Evolutionary conservation across 2,888 invertebrate species (phyloP), one percentile per base, ranked within the genome.

Genomic region (Matsumyia berberina): DNA sequence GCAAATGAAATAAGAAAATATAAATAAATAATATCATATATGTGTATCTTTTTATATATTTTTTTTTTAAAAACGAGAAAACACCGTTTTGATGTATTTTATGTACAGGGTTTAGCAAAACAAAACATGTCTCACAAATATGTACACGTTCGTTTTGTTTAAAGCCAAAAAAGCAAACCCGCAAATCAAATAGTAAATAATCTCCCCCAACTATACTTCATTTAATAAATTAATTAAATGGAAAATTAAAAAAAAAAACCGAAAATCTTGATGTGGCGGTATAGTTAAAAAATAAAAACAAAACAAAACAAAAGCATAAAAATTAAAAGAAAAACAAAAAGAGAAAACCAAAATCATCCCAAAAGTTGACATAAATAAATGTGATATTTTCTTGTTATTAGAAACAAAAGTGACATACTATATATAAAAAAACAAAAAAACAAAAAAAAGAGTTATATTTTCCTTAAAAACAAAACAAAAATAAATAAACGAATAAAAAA

Each of bases 331-430:
- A 53, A 39, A 57, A 15, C 19, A 67, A 67, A 42, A 24, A 33
- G 17, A 29, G 42, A 73, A 53, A 39, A 57, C 31, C 19, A 67
- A 67, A 77, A 77, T 77, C 60, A 82, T 72, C 82, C 62, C 83
- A 55, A 69, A 78, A 73, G 62, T 79, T 78, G 73, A 79, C 79
- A 83, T 73, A 78, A 73, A 67, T 83, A 62, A 78, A 73, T 79
- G 83, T 83, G 83, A 83, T 83, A 83, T 83, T 73, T 73, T 83
- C 79, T 83, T 83, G 73, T 79, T 79, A 79, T 66, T 72, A 72
- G 58, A 77, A 58, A 80, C 57, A 82, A 82, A n/a, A 82, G 70
- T 76, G 70, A 77, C 82, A 70, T 82, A 77, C 58, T 67, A 58
- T 76, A 62, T 67, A 64, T 62, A 58, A 60, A 44, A 51, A 62